Base-by-base conservation (phyloP, 2,113 vertebrate genomes). In the Spea bombifrons region DNA sequence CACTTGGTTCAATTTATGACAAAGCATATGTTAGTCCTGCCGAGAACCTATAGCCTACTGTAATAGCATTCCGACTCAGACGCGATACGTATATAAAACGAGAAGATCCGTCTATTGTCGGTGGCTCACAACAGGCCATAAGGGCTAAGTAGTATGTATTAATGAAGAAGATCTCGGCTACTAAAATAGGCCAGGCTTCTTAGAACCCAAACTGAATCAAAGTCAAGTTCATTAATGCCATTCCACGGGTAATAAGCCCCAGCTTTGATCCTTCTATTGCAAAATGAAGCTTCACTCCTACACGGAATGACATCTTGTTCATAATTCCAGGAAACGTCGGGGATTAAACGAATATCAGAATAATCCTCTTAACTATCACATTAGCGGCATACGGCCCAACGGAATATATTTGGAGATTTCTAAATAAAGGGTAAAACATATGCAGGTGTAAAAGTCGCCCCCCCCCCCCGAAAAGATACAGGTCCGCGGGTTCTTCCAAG, bases 401-500 rank as follows among this genome's bases (percentile, higher is more conserved):
- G 55, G 55, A 2, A 59, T 12, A 59, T 8, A 13, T 59, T 59
- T 12, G 55, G 55, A 13, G 55, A 7, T 59, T 13, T 8, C 12
- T 3, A 13, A 59, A 13, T 13, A 13, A 59, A 30, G 15, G 12
- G 55, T 4, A 57, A 57, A 57, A 57, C 55, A 12, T 57, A 57
- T 12, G 15, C 49, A 10, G 15, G 55, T 4, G 10, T 8, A 59
- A 59, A 59, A 59, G 10, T 13, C 55, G 1, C 12, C 4, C 5
- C 4, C 9, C 30, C 13, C n/a, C 8, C 43, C 50, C 46, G 50
- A 67, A 61, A 30, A 66, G 48, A 73, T 47, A 61, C 46, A 47
- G 73, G 78, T 72, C 71, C 71, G 61, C 66, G 71, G 15, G 71
- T 46, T 49, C 71, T 66, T 80, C 66, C 71, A 73, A 17, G 63